Evolutionary conservation across 1,140 invertebrate genomes (phyloP), one percentile per base, ranked within the genome.

Genomic region (Calosoma granatense): DNA sequence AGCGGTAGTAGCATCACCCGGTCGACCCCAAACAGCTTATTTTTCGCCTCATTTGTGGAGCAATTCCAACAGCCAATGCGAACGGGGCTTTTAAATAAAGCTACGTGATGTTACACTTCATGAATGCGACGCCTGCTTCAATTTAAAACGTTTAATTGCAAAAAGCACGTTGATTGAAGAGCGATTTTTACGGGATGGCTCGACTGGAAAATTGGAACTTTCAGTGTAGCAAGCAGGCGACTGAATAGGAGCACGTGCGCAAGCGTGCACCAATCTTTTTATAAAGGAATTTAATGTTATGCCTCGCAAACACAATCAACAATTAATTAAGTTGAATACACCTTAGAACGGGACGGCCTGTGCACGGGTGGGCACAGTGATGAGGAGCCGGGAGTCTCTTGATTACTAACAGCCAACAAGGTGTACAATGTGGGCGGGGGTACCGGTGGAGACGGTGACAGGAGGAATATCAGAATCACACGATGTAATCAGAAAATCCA

Each of bases 11-110:
- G 41, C 39, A 43, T 43, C 54, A 20, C 41, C 15, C 23, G 22
- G 30, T 56, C 59, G 43, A 59, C 60, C 58, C 60, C 58, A 61
- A 66, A 66, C 60, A 65, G 66, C 63, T 66, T 65, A 67, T 67
- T 67, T 67, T 65, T 66, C 66, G 66, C 60, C 64, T 66, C 66
- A 67, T 67, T 67, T 67, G 63, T 60, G 60, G 58, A 58, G 63
- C 59, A 60, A 64, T 64, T 64, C 56, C 60, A 57, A 41, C 62
- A 59, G 54, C 61, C 60, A 63, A 56, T 61, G 57, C 30, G 41
- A 63, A 51, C 53, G 52, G 51, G 55, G 51, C 22, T 47, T 58
- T 61, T 61, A 61, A 63, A 63, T 63, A 63, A 63, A 47, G 41
- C 41, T 47, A 47, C 41, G 41, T 47, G 41, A 47, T 47, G 41